Base-by-base conservation (phyloP, 2,113 vertebrate species). In the Cnemophilus loriae region DNA sequence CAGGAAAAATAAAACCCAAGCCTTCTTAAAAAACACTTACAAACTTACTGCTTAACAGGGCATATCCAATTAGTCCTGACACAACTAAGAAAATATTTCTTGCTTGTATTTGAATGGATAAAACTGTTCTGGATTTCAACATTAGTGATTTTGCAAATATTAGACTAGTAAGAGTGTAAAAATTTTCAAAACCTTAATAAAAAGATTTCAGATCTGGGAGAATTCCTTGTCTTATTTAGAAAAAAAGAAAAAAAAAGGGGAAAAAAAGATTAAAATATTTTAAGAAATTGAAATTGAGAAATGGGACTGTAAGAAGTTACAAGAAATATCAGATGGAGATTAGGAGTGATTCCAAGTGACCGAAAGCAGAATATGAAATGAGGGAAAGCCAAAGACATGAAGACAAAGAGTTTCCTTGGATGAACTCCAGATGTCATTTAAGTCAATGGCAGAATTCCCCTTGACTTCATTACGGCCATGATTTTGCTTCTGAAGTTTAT, bases 331-430 rank as follows among this genome's bases (percentile, higher is more conserved):
- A 93, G 41, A 87, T 17, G 37, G 63, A 85, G 70, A 93, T 84
- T 69, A 94, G 42, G 60, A 88, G 64, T 84, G 61, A 91, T 67
- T 82, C 13, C 4, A 42, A 67, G 65, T n/a, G 50, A 92, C 37
- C 88, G 55, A 93, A 95, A 50, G 70, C 52, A 85, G 74, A 95
- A 71, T 59, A 87, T 71, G 57, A 93, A 96, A 89, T 49, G 53
- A 81, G 20, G 47, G 60, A 89, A 95, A 88, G 59, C 53, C 49
- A 80, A 85, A 90, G 75, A 88, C 77, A 90, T 49, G 75, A 95
- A 92, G 77, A 91, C 53, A 94, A 89, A 89, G 50, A 73, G 53
- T 57, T 84, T 84, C 68, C 70, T 84, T 28, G 56, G 61, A 91
- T 87, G 64, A 91, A 93, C 75, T 84, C 77, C 60, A 91, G 63